Percentiles rank a stretch among this genome's conserved stretches.
Conservation (phyloP, 2,113 vertebrate genomes). For the Pogona vitticeps region DNA sequence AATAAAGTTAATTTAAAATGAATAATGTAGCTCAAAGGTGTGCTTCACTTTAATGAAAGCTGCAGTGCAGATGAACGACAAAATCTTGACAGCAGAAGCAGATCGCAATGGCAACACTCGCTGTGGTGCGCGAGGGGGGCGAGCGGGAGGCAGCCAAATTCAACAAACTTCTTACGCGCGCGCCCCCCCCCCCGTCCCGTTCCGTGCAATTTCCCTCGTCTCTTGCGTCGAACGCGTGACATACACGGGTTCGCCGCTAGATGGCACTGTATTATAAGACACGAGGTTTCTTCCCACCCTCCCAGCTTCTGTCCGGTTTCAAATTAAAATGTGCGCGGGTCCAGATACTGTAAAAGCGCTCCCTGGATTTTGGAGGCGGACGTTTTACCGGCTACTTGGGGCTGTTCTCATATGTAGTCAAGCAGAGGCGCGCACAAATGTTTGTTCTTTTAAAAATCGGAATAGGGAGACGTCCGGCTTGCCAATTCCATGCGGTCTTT, state of each 20-base stretch:
- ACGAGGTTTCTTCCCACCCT: neutral
- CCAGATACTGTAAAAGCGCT: neutral
- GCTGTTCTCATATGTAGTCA: neutral
- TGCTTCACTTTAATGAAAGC: conserved; percentile 31
- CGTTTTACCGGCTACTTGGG: neutral
- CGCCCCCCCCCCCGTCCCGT: neutral
- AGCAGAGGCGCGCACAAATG: neutral
- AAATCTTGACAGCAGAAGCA: neutral
- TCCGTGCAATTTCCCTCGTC: neutral
- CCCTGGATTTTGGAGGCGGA: neutral
- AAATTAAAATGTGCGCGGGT: neutral
- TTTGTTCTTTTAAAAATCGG: too few relatives aligned
- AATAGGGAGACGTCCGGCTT: too few relatives aligned
- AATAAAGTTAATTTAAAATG: conserved; percentile 60
- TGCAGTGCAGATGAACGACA: neutral
- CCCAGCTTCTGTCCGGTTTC: accelerated
- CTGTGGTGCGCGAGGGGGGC: neutral
- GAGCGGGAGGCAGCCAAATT: neutral
- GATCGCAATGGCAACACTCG: neutral
- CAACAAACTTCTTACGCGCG: conserved; percentile 39
- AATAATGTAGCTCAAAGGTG: conserved; percentile 43
- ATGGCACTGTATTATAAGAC: conserved; percentile 75
- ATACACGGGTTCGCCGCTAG: conserved; percentile 64
- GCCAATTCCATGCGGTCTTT: neutral
- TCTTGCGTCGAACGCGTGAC: neutral